These are phyloP conservation scores for Blastomussa wellsi DNA, from an alignment of 92 coral and sea anemone genomes.

Conservation along the genomic window DNA sequence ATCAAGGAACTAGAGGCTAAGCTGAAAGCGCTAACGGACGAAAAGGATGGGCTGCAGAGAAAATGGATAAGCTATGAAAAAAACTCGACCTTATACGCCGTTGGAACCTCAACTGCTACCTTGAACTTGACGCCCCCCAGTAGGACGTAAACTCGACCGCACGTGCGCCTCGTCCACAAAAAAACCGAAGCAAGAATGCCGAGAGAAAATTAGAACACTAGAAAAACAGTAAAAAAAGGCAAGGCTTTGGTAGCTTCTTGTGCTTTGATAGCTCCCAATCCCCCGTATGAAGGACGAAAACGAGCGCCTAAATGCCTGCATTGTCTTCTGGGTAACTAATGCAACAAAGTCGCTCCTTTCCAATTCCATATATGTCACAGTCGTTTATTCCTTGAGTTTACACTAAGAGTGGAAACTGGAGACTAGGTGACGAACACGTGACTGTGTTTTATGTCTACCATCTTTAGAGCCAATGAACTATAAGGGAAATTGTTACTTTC, in stretches of 20 bases:
- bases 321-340: too few species aligned
- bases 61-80: not conserved
- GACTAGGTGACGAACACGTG: not conserved
- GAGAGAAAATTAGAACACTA: too few species aligned
- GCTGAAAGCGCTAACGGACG: not conserved
- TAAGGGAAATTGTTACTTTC: not conserved
- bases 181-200: too few species aligned
- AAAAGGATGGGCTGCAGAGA: not conserved
- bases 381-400: not conserved
- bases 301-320: not conserved
- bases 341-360: too few species aligned
- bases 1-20: not conserved
- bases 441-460: not conserved
- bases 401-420: not conserved
- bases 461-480: not conserved
- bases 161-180: too few species aligned
- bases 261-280: too few species aligned
- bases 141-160: not conserved
- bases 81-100: not conserved
- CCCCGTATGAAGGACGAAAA: not conserved
- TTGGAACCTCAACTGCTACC: not conserved
- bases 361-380: not conserved
- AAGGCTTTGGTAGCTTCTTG: too few species aligned
- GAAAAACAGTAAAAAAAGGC: too few species aligned
- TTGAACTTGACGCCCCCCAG: not conserved